Evolutionary conservation across 2,113 vertebrate genomes (phyloP).

Genomic region (Antennarius striatus): DNA sequence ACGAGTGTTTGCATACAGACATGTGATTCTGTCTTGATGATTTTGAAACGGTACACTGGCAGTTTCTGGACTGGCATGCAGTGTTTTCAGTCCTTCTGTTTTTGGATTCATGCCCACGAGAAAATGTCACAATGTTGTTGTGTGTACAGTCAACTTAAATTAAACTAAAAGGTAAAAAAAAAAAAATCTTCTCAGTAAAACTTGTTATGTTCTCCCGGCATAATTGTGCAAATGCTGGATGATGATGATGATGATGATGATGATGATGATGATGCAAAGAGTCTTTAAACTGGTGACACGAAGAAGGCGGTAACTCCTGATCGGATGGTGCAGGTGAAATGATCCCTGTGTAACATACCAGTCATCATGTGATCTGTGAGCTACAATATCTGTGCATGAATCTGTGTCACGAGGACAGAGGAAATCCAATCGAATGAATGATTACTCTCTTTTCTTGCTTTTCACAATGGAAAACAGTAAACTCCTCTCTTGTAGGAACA

Average conservation of each 20-base stretch:
- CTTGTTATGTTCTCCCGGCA: no score
- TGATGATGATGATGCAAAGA: constrained; percentile 6
- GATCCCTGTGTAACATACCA: constrained; percentile 15
- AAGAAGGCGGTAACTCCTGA: constrained; percentile 4
- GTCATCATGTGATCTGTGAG: no score
- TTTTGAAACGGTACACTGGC: no score
- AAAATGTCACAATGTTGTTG: no score
- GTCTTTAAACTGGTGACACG: constrained; percentile 2
- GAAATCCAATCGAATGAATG: constrained; percentile 2
- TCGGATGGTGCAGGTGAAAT: constrained; percentile 5
- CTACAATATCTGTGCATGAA: not conserved
- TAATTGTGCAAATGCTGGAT: constrained; percentile 10
- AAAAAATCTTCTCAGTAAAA: no score
- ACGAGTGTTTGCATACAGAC: no score
- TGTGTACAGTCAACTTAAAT: no score
- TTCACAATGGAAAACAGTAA: constrained; percentile 1
- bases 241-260: constrained; percentile 9
- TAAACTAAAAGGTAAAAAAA: no score
- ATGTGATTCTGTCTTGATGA: no score
- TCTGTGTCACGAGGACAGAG: not conserved
- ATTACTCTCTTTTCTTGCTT: not conserved
- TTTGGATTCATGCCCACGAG: no score
- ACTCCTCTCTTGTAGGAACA: not conserved
- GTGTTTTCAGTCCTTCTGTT: no score
- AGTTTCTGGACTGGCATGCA: no score